phyloP scores from a whole-genome alignment of 2,888 invertebrate genomes.

The Crepidodera aurea region DNA sequence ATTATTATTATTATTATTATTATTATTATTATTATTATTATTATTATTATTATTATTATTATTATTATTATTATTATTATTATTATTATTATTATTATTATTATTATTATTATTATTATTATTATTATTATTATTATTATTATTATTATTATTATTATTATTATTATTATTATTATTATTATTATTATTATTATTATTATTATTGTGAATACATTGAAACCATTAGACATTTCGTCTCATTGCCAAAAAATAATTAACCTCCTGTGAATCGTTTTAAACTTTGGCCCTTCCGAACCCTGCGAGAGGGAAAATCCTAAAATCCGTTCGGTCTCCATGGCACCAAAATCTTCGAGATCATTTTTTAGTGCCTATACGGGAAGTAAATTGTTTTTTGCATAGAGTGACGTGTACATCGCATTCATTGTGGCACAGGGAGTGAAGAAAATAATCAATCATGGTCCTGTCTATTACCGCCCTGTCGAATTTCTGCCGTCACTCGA shows the following conservation, averaged over 20 bases:
- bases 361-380: constrained; percentile 31
- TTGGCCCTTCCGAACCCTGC: constrained; percentile 1
- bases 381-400: constrained; percentile 38
- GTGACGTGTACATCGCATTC: constrained; percentile 33
- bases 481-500: constrained; percentile 25
- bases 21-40: no score
- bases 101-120: no score
- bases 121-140: no score
- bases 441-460: constrained; percentile 51
- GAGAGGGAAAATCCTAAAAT: constrained; percentile 7
- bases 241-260: constrained; percentile 20
- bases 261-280: constrained; percentile 17
- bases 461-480: constrained; percentile 53
- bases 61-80: no score
- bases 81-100: no score
- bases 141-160: no score
- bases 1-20: no score
- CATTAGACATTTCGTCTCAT: no score
- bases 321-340: constrained; percentile 15
- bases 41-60: no score
- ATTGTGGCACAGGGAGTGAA: constrained; percentile 31
- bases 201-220: no score
- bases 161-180: no score
- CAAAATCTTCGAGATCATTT: constrained; percentile 30
- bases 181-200: no score